These are phyloP conservation scores for Camptogramma bilineatum DNA, from an alignment of 2,888 invertebrate genomes.

Conservation along the genomic window DNA sequence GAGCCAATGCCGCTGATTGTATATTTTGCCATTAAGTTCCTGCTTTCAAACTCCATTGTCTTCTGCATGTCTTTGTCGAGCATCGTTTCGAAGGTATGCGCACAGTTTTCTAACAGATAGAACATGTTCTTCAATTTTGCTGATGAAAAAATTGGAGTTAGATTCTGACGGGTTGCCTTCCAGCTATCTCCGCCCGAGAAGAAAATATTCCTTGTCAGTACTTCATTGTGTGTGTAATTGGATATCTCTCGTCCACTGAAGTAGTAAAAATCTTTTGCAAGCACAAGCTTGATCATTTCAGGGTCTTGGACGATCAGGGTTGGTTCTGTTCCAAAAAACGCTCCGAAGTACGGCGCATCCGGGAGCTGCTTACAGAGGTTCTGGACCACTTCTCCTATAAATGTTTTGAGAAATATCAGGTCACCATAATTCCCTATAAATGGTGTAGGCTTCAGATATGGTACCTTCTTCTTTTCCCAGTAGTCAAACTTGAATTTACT, in stretches of 20 bases:
- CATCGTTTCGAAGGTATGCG: conserved; percentile 53
- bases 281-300: conserved; percentile 60
- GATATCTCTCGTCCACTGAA: conserved; percentile 66
- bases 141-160: conserved; percentile 67
- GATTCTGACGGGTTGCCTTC: conserved; percentile 67
- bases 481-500: conserved; percentile 53
- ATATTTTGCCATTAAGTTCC: conserved; percentile 54
- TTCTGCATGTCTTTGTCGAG: conserved; percentile 50
- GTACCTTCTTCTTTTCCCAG: conserved; percentile 63
- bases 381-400: conserved; percentile 46
- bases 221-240: conserved; percentile 56
- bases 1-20: conserved; percentile 66
- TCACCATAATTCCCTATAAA: conserved; percentile 65
- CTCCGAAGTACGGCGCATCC: conserved; percentile 61
- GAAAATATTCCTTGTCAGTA: conserved; percentile 58
- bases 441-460: conserved; percentile 50
- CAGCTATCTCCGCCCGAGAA: conserved; percentile 63
- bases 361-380: conserved; percentile 61
- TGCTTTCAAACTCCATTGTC: conserved; percentile 50
- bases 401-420: conserved; percentile 56
- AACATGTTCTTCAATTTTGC: conserved; percentile 74
- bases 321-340: conserved; percentile 67
- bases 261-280: conserved; percentile 67
- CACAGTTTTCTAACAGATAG: conserved; percentile 58
- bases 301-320: conserved; percentile 65